Base-by-base conservation (phyloP, 1,140 invertebrate genomes). In the Panagrolaimus sp. region DNA sequence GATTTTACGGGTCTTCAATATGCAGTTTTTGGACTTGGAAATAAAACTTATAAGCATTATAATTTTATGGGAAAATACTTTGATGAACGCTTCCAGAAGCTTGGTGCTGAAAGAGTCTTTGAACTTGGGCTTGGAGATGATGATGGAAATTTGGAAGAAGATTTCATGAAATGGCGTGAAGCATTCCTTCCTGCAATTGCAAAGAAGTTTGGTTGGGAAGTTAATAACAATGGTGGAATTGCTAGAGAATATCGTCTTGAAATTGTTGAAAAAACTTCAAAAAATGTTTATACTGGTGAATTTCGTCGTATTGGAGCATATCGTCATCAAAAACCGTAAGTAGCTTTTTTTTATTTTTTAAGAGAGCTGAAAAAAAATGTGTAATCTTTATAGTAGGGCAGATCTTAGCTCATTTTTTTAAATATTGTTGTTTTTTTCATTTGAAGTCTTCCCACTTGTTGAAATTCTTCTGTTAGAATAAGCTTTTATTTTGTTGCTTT, bases 21-120 rank as follows among this genome's bases (percentile, higher is more conserved):
- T 87, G 92, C 93, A 67, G 95, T 97, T 7, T 99, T 98, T 87
- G 95, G 91, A 20, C 87, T 98, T 27, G 96, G 96, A 16, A 99
- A 99, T 83, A 98, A 98, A 85, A 99, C 96, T 0, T 99, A 99
- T 83, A 96, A 99, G 83, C 96, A 99, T 86, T 99, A 94, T 84
- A 99, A 99, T 86, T 91, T 92, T 77, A 93, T 98, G 72, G 96
- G 91, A 0, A 93, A 91, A 76, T 94, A 92, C 84, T 90, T 98
- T 42, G 95, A 99, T 84, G 92, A 91, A 78, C 86, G 91, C 63
- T 83, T 99, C 25, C 92, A 93, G 82, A 92, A 98, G 83, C 86
- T 98, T 48, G 96, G 95, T 65, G 96, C 90, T 31, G 91, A 89
- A 13, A 85, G 94, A 73, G 90, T 98, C 0, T 91, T 88, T 85